phyloP scores from a whole-genome alignment of 2,113 vertebrate species.

The Coracopsis vasa region DNA sequence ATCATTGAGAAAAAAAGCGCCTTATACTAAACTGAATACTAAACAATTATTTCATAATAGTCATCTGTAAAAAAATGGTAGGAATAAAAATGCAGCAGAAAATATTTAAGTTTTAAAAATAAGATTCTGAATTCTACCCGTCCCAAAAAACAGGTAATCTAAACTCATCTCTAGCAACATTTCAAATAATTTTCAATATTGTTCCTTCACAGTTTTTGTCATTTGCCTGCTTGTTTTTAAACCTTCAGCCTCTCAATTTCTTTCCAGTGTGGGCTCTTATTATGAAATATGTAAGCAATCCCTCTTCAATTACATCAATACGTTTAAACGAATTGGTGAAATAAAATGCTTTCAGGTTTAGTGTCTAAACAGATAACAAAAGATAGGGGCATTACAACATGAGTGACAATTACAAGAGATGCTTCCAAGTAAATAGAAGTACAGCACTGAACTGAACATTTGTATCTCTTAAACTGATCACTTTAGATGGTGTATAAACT shows the following conservation, averaged over 20 bases:
- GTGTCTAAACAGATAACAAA: not conserved
- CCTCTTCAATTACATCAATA: not conserved
- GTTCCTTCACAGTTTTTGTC: not conserved
- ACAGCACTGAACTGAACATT: not conserved
- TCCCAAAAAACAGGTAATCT: not conserved
- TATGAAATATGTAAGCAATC: not conserved
- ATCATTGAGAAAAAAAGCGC: not conserved
- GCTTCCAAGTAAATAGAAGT: not conserved
- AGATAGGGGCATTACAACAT: not conserved
- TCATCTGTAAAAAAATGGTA: not conserved
- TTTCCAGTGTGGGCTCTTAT: not conserved
- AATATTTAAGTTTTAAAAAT: not conserved
- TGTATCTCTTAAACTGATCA: not conserved
- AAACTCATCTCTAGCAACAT: not conserved
- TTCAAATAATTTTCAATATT: not conserved
- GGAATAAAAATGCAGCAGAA: not conserved
- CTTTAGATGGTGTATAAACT: not conserved
- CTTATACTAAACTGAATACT: not conserved
- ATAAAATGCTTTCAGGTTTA: not conserved
- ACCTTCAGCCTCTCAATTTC: not conserved
- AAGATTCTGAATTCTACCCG: not conserved
- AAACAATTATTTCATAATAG: not conserved
- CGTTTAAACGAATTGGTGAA: not conserved
- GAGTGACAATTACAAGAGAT: not conserved
- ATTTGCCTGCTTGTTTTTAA: not conserved